A percentile compares a stretch with the other conserved stretches of the same genome.
These are phyloP conservation scores for Cyclopterus lumpus DNA, from an alignment of 2,797 vertebrate genomes.

Conservation along the genomic window DNA sequence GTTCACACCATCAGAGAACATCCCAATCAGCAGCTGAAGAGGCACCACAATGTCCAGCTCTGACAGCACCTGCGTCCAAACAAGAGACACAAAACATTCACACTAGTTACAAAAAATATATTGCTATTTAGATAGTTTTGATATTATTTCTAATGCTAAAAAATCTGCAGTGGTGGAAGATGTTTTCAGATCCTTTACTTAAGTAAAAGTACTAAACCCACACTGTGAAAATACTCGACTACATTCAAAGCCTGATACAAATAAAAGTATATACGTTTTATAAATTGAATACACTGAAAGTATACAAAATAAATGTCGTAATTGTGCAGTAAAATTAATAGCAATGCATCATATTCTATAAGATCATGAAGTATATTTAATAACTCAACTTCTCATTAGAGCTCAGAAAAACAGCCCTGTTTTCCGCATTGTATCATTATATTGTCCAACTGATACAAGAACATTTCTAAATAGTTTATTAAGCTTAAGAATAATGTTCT, in stretches of 20 bases:
- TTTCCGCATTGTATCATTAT: neutral
- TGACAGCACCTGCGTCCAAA: constrained; percentile 89
- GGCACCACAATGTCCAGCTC: constrained; percentile 98
- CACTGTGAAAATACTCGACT: neutral
- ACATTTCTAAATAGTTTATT: neutral
- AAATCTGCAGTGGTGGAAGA: neutral
- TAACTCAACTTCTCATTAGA: no score
- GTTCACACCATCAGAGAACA: constrained; percentile 99
- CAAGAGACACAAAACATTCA: constrained; percentile 8
- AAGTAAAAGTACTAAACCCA: neutral
- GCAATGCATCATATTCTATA: neutral
- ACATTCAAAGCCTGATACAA: neutral
- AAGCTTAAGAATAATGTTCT: neutral
- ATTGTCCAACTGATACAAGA: neutral
- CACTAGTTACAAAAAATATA: neutral
- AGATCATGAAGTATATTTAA: neutral
- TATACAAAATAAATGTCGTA: neutral
- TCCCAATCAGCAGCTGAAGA: constrained; percentile 95
- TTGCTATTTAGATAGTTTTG: neutral
- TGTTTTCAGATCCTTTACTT: neutral
- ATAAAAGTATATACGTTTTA: neutral
- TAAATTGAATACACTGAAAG: neutral
- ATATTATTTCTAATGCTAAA: neutral
- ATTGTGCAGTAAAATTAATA: neutral
- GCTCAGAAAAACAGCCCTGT: neutral